A percentile compares a stretch with the other conserved stretches of the same genome.
These are phyloP conservation scores for Hydropsyche tenuis DNA, from an alignment of 1,140 invertebrate genomes.

Conservation along the genomic window DNA sequence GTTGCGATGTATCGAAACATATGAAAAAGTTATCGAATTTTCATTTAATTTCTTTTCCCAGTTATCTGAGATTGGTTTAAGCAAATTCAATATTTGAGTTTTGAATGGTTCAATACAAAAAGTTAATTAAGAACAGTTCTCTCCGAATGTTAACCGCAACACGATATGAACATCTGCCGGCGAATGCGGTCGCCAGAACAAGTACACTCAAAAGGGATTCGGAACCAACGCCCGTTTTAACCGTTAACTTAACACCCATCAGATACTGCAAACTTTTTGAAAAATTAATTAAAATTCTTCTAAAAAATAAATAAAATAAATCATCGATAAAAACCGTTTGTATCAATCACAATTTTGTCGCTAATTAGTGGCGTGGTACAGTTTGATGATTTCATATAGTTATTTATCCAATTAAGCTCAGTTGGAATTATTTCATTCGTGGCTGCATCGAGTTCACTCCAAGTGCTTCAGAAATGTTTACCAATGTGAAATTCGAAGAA, in stretches of 20 bases:
- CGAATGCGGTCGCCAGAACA: conserved; percentile 11
- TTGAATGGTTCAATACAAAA: conserved; percentile 11
- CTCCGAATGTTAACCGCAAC: conserved; percentile 11
- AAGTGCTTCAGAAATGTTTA: neutral
- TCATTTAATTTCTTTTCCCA: too few relatives aligned
- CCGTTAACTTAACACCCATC: neutral
- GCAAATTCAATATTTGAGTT: neutral
- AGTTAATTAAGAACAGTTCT: conserved; percentile 15
- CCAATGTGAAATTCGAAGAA: too few relatives aligned
- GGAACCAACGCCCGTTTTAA: neutral
- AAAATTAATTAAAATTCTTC: neutral
- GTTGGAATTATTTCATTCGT: neutral
- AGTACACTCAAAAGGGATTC: neutral
- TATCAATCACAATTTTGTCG: too few relatives aligned
- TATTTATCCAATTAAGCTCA: too few relatives aligned
- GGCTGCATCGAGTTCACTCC: neutral
- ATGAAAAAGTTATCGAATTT: too few relatives aligned
- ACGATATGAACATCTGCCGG: conserved; percentile 32
- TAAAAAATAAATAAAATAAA: too few relatives aligned
- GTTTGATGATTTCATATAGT: too few relatives aligned
- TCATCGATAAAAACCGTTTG: too few relatives aligned
- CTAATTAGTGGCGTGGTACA: too few relatives aligned
- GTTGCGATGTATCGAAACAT: too few relatives aligned
- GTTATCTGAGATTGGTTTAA: too few relatives aligned
- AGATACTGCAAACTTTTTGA: neutral